These are phyloP conservation scores for Asarcornis scutulata DNA, from an alignment of 2,113 vertebrate species.

Conservation along the genomic window DNA sequence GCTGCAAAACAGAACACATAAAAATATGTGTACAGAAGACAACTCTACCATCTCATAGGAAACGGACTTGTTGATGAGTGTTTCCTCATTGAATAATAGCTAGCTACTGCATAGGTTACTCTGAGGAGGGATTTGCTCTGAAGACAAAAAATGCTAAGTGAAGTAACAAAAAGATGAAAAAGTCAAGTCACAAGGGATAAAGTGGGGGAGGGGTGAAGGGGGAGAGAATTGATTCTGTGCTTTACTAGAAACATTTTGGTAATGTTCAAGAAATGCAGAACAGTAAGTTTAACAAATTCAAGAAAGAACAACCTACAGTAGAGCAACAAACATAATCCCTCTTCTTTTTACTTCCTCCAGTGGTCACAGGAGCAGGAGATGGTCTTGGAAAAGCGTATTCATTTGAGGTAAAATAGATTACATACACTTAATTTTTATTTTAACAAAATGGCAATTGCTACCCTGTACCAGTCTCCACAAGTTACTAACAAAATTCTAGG, in stretches of 20 bases:
- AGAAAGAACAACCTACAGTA: neutral
- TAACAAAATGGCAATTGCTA: neutral
- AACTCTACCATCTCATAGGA: neutral
- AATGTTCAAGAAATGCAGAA: neutral
- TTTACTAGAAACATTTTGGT: neutral
- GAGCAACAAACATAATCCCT: neutral
- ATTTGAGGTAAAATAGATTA: slow-evolving; percentile 77
- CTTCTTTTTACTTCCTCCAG: slow-evolving; percentile 64
- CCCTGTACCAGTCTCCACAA: neutral
- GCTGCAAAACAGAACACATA: neutral
- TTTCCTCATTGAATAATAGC: neutral
- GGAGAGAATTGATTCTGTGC: neutral
- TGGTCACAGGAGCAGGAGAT: slow-evolving; percentile 88
- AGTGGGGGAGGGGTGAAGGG: neutral
- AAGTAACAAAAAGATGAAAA: neutral
- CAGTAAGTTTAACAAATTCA: neutral
- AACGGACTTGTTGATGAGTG: neutral
- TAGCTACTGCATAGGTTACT: neutral
- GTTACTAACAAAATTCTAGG: neutral
- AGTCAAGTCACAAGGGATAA: neutral
- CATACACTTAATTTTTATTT: neutral
- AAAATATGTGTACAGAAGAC: neutral
- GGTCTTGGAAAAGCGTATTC: slow-evolving; percentile 89
- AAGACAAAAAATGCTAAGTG: neutral
- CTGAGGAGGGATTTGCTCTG: neutral